Base-by-base conservation (phyloP, 2,797 vertebrate species). In the Erithacus rubecula region DNA sequence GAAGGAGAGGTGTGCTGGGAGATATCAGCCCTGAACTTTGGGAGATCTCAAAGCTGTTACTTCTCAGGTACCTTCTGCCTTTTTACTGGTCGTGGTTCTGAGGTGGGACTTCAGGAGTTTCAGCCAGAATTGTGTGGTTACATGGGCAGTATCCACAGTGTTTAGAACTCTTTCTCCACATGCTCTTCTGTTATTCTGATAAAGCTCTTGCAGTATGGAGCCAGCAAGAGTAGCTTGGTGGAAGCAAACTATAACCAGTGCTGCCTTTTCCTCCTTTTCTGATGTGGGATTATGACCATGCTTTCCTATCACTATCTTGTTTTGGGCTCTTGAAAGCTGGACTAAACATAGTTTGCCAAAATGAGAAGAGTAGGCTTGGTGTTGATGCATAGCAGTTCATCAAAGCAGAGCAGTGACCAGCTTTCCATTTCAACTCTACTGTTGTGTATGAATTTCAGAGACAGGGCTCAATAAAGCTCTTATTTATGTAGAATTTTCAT, bases 391-490 rank as follows among this genome's bases (percentile, higher is more conserved):
- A 49, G 32, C 1, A 0, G 46, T 51, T 74, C 36, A 62, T 64
- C 2, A 4, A 63, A 89, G 58, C 63, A 79, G 32, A 72, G 36
- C 60, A 85, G 11, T 52, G 32, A n/a, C 51, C 43, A 75, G 49
- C 39, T 86, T 81, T 81, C 51, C 12, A 27, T 75, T 83, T 44
- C 29, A n/a, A 0, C 49, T 75, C 51, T 77, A 26, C 56, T 68
- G 44, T 69, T 85, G 52, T 32, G 3, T 64, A 17, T 88, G 65
- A 59, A 68, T 91, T 93, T 84, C 67, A 88, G 62, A 64, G 63
- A 32, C 32, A 63, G 58, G 49, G 30, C 62, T 92, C 53, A 80
- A 8, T 85, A 91, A 87, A 71, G 59, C 29, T 88, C n/a, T 84
- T 93, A 70, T 85, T 91, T 90, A 79, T 67, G 36, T 78, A 55